Evolutionary conservation across 2,113 vertebrate species (phyloP), one percentile per base, ranked within the genome.

Genomic region (Cricetomys ansorgei): DNA sequence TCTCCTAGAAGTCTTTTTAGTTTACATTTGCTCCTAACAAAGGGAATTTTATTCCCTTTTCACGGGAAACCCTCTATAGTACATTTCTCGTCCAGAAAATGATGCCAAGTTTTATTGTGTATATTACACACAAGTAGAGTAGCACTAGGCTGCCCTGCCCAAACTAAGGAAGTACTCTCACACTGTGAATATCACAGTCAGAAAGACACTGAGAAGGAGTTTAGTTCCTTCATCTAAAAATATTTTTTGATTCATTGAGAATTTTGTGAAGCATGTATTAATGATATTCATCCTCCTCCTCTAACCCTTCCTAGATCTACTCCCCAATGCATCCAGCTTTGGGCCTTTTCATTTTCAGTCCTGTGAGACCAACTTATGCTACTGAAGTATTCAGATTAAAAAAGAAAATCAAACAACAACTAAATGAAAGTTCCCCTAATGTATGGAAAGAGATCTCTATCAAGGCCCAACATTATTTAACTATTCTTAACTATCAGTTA

Each of bases 21-120:
- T 89, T 95, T 77, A 73, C 88, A 91, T 88, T 93, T 86, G 34
- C 31, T 89, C 65, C 76, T 88, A 67, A 92, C 40, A 91, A 96
- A 95, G 83, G 0, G 37, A 37, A 62, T 67, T 96, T 90, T 84
- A 76, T 80, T 95, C 53, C 19, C 65, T 88, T 83, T 37, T 80
- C 80, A 88, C 59, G 77, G 88, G 62, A 95, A 91, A 94, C 40
- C 55, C 40, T 86, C 40, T 67, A 57, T 43, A 72, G 6, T 45
- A 6, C n/a, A 69, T 88, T 89, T 96, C 53, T 93, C 27, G 76
- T 90, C 9, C n/a, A 91, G 43, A 21, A 92, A 96, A 95, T 21
- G 67, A 17, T 72, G 79, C 88, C 72, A 72, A 91, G 6, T 88
- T 88, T 93, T 86, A 67, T 80, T 90, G n/a, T 64, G 55, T 83